Evolutionary conservation across 2,888 invertebrate genomes (phyloP).

Genomic region (Carcina quercana): DNA sequence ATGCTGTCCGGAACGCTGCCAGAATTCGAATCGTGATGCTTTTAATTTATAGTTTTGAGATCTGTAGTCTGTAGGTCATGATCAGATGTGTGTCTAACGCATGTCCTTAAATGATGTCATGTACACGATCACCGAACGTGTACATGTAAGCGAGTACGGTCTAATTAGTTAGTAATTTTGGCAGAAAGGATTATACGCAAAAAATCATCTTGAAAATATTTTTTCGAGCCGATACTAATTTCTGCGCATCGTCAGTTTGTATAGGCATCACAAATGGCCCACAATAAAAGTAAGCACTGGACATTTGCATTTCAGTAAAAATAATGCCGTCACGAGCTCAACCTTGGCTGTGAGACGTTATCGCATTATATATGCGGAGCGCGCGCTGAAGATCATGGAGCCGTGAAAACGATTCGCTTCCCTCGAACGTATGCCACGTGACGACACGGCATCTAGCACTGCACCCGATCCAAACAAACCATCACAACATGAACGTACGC

Average conservation of each 20-base stretch:
- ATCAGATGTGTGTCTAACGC: conserved; percentile 30
- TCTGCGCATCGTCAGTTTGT: too few relatives aligned
- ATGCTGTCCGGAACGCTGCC: conserved; percentile 50
- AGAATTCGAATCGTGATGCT: conserved; percentile 42
- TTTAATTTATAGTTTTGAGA: conserved; percentile 40
- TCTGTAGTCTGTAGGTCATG: conserved; percentile 67
- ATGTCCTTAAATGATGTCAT: too few relatives aligned
- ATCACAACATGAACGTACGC: conserved; percentile 44
- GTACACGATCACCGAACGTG: too few relatives aligned
- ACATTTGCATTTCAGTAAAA: conserved; percentile 22
- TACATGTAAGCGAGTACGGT: too few relatives aligned
- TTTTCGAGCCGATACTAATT: too few relatives aligned
- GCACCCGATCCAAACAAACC: conserved; percentile 35
- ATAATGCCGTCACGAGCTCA: conserved; percentile 22
- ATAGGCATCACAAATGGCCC: neutral
- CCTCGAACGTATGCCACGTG: conserved; percentile 35
- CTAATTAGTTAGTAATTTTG: too few relatives aligned
- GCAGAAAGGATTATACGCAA: too few relatives aligned
- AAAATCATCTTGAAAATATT: too few relatives aligned
- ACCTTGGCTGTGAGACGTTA: conserved; percentile 36
- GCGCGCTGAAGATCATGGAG: conserved; percentile 39
- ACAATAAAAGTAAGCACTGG: neutral
- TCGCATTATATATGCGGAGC: conserved; percentile 47
- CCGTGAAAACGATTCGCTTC: conserved; percentile 56
- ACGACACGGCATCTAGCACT: conserved; percentile 31